Evolutionary conservation across 2,888 invertebrate genomes (phyloP).

Genomic region (Xestia sexstrigata): DNA sequence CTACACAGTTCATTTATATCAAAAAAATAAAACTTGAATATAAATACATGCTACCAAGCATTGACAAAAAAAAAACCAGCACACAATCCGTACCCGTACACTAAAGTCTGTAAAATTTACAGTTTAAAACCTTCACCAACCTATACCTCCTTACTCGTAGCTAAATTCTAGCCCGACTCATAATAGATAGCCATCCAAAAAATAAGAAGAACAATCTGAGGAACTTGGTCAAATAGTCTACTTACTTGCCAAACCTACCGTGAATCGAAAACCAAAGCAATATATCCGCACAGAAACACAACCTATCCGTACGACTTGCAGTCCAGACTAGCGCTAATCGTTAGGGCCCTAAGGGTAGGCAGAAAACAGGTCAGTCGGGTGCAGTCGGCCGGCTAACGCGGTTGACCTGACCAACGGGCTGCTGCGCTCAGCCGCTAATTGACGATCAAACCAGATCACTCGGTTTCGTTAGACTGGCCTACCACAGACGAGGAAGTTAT

Average conservation of each 20-base stretch:
- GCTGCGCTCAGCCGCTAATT: conserved; percentile 62
- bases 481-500: not conserved
- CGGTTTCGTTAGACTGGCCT: not conserved
- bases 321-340: conserved; percentile 33
- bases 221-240: not conserved
- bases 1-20: not conserved
- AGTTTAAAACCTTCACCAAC: not conserved
- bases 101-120: not conserved
- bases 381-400: conserved; percentile 70
- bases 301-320: not conserved
- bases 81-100: not conserved
- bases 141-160: not conserved
- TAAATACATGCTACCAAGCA: not conserved
- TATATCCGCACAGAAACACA: conserved; percentile 16
- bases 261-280: not conserved
- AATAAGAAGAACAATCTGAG: not conserved
- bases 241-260: not conserved
- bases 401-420: conserved; percentile 70
- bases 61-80: not conserved
- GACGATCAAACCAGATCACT: conserved; percentile 59
- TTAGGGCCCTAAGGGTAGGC: conserved; percentile 12
- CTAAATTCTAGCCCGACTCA: not conserved
- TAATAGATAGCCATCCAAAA: not conserved
- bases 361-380: conserved; percentile 76
- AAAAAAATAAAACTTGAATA: not conserved